phyloP scores from a whole-genome alignment of 2,113 vertebrate genomes.

The Apeltes quadracus region DNA sequence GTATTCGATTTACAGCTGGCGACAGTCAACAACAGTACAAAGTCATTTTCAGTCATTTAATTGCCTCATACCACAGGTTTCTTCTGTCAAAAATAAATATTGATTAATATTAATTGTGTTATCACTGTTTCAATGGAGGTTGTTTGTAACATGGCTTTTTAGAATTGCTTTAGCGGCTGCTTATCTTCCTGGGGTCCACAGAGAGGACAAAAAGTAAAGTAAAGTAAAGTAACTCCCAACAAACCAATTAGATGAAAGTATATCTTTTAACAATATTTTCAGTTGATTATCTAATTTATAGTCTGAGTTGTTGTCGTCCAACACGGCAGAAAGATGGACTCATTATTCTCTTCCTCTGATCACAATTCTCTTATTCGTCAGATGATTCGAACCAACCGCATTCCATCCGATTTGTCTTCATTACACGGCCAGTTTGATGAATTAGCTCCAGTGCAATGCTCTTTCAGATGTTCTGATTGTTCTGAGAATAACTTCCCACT shows the following conservation, averaged over 20 bases:
- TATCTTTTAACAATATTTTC: not conserved
- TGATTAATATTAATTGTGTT: too few species aligned
- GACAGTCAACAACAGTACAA: not conserved
- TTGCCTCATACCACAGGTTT: too few species aligned
- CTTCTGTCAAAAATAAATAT: too few species aligned
- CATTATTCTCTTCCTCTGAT: not conserved
- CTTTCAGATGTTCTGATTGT: not conserved
- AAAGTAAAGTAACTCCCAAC: too few species aligned
- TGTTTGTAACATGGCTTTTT: too few species aligned
- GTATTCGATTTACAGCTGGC: not conserved
- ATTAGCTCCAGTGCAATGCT: not conserved
- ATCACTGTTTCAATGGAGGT: too few species aligned
- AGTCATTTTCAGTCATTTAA: too few species aligned
- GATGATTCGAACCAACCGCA: not conserved
- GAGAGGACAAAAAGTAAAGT: too few species aligned
- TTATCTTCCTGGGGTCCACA: too few species aligned
- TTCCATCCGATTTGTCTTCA: not conserved
- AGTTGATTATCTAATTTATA: not conserved
- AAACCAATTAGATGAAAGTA: not conserved
- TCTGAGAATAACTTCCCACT: not conserved
- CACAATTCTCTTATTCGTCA: not conserved
- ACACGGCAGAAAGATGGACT: not conserved
- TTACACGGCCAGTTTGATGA: not conserved
- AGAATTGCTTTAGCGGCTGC: too few species aligned
- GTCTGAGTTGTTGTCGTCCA: too few species aligned